Base-by-base conservation (phyloP, 2,797 vertebrate species). In the Natrix natrix region DNA sequence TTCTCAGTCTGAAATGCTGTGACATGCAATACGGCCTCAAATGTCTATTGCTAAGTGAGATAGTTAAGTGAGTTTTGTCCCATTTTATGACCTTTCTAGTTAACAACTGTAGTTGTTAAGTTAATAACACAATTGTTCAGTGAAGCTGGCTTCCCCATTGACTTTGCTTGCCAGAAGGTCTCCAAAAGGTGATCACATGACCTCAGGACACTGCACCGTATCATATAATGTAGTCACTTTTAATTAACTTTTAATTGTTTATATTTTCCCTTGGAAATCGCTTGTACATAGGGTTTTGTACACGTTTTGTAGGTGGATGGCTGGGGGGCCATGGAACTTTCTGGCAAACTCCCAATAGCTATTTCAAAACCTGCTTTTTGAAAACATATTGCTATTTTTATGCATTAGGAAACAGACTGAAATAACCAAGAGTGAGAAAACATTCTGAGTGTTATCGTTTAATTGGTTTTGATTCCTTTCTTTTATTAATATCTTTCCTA, bases 401-500 rank as follows among this genome's bases (percentile, higher is more conserved):
- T 56, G 78, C 52, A 55, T 66, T 32, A 52, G 37, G 8, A n/a
- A 90, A 89, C 74, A 92, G 90, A 89, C 11, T 88, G 88, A 95
- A 95, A 94, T 93, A 95, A 91, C n/a, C 55, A 88, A 90, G 91
- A 94, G 87, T 88, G 60, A 91, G 90, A 91, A 89, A 88, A 90
- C 88, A 61, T 95, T 83, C 63, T 55, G 32, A 16, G 90, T 92
- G 66, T 92, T 87, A 93, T 94, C 94, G 92, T 94, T 96, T 94
- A 87, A 93, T 90, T 92, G 91, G 94, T 95, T 94, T 94, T 94
- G 94, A 96, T 96, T 94, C 95, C 94, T 95, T 90, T 83, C 32
- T 92, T 89, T 94, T 93, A 94, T 95, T 95, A 94, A 93, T 22
- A 7, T 43, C 55, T 91, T 96, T 91, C 78, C 83, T 83, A 89